phyloP scores from a whole-genome alignment of 2,797 vertebrate species.

The Sarcophilus harrisii region DNA sequence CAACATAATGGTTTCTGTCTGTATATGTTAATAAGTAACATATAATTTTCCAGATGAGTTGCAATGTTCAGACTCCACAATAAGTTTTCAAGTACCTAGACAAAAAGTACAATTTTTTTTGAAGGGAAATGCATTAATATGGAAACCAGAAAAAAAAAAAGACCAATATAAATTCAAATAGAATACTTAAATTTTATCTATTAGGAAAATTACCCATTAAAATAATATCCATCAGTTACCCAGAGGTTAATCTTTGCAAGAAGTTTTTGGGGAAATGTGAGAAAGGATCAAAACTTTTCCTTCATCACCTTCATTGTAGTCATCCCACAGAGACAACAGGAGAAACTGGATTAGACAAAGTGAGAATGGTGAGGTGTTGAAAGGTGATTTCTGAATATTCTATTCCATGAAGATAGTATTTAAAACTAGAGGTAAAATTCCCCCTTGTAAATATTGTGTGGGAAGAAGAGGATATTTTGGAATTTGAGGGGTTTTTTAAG shows the following conservation, averaged over 20 bases:
- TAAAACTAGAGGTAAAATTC: not conserved
- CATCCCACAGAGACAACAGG: not conserved
- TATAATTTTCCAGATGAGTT: not conserved
- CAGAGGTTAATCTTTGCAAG: not conserved
- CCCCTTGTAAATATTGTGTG: not conserved
- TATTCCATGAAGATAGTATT: not conserved
- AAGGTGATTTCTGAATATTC: not conserved
- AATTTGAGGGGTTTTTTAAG: not conserved
- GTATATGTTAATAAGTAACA: not conserved
- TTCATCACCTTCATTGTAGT: not conserved
- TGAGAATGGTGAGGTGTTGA: not conserved
- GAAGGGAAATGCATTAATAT: not conserved
- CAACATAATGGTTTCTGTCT: not conserved
- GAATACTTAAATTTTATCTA: not conserved
- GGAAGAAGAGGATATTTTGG: not conserved
- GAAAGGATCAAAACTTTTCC: not conserved
- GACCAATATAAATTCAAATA: not conserved
- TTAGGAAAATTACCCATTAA: not conserved
- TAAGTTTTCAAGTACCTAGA: not conserved
- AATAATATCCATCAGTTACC: not conserved
- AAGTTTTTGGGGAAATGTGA: not conserved
- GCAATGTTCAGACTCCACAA: not conserved
- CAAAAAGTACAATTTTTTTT: not conserved
- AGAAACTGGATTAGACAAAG: not conserved
- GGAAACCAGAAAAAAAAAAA: not conserved